Percentiles rank a stretch among this genome's conserved stretches.
phyloP scores from a whole-genome alignment of 2,113 vertebrate species.

The human (Homo sapiens) region GRCh38 chr17:11293501-11294000 shows the following conservation, averaged over 20 bases:
- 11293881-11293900: no score
- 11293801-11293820: neutral
- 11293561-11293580: neutral
- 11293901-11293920: no score
- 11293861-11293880: neutral
- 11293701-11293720: neutral
- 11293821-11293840: neutral
- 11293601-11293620: no score
- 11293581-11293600: neutral
- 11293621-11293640: neutral
- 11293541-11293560: neutral
- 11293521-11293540: neutral
- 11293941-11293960: no score
- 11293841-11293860: neutral
- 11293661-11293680: neutral
- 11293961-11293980: no score
- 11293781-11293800: rapidly evolving
- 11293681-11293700: neutral
- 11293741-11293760: neutral
- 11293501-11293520: neutral
- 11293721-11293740: neutral
- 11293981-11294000: no score
- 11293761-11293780: neutral
- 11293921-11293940: rapidly evolving
- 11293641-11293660: neutral